Evolutionary conservation across 2,113 vertebrate genomes (phyloP).

Genomic region (Larimichthys crocea): DNA sequence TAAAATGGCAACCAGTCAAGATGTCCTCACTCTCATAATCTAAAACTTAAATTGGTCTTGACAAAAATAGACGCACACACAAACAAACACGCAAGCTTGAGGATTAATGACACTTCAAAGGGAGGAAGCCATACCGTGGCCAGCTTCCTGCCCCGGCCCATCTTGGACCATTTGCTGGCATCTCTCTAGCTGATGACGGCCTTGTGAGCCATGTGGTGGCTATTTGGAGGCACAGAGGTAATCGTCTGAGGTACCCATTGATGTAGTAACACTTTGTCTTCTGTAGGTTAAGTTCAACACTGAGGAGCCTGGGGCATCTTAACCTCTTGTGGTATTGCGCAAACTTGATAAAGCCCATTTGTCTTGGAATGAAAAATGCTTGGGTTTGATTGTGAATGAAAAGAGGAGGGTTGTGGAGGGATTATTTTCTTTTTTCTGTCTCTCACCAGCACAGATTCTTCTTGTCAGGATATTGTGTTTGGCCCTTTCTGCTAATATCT

Average conservation of each 20-base stretch:
- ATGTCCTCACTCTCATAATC: not conserved
- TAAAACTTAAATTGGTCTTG: not conserved
- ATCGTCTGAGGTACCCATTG: constrained; percentile 41
- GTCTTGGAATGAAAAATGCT: constrained; percentile 7
- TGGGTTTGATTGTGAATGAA: constrained; percentile 1
- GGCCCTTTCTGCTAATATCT: not conserved
- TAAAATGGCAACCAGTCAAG: not conserved
- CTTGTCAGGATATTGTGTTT: not conserved
- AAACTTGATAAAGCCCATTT: constrained; percentile 23
- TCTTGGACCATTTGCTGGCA: constrained; percentile 71
- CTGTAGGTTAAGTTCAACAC: constrained; percentile 29
- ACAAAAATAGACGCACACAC: constrained; percentile 13
- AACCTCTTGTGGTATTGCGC: not conserved
- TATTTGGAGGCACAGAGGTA: constrained; percentile 64
- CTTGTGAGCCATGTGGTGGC: constrained; percentile 70
- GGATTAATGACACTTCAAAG: constrained; percentile 73
- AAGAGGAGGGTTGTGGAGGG: not conserved
- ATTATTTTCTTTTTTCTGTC: not conserved
- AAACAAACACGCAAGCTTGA: constrained; percentile 13
- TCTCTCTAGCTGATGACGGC: constrained; percentile 53
- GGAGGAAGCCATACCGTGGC: constrained; percentile 55
- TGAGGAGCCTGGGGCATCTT: not conserved
- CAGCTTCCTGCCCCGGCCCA: constrained; percentile 63
- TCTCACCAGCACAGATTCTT: not conserved
- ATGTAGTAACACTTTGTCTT: constrained; percentile 54